Percentiles rank a stretch among this genome's conserved stretches.
phyloP scores from a whole-genome alignment of 2,888 invertebrate species.

The Drosophila macrospina region DNA sequence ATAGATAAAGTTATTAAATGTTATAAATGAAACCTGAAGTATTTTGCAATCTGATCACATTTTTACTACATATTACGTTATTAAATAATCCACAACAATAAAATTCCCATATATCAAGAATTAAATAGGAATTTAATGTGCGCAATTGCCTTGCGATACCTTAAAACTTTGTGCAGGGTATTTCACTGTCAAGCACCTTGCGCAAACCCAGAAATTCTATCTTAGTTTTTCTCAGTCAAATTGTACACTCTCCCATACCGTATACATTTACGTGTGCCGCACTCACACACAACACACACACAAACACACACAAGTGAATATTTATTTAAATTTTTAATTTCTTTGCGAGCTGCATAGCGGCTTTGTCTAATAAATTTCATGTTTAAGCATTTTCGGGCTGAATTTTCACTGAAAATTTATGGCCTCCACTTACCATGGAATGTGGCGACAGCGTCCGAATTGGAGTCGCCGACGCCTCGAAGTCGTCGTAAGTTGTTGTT shows the following conservation, averaged over 20 bases:
- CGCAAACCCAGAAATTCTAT: neutral
- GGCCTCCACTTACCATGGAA: slow-evolving; percentile 61
- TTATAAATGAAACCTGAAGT: too few species aligned
- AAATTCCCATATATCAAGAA: too few species aligned
- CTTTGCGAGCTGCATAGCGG: slow-evolving; percentile 11
- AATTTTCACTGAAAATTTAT: slow-evolving; percentile 68
- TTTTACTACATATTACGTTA: too few species aligned
- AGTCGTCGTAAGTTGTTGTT: slow-evolving; percentile 45
- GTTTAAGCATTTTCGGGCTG: slow-evolving; percentile 72
- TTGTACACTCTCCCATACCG: neutral
- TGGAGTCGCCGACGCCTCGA: slow-evolving; percentile 56
- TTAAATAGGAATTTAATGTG: too few species aligned
- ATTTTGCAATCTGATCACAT: too few species aligned
- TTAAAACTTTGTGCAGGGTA: slow-evolving; percentile 6
- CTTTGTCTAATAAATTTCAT: slow-evolving; percentile 71
- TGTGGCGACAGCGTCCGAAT: slow-evolving; percentile 65
- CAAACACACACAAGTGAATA: neutral
- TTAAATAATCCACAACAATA: too few species aligned
- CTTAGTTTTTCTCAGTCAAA: slow-evolving; percentile 19
- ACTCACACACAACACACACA: slow-evolving; percentile 1
- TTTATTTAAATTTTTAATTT: slow-evolving; percentile 67
- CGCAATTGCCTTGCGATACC: too few species aligned
- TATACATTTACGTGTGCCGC: slow-evolving; percentile 1
- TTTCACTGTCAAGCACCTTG: neutral
- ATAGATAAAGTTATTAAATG: too few species aligned